Evolutionary conservation across 2,113 vertebrate genomes (phyloP), one percentile per base, ranked within the genome.

Genomic region (Eubucco bourcierii): DNA sequence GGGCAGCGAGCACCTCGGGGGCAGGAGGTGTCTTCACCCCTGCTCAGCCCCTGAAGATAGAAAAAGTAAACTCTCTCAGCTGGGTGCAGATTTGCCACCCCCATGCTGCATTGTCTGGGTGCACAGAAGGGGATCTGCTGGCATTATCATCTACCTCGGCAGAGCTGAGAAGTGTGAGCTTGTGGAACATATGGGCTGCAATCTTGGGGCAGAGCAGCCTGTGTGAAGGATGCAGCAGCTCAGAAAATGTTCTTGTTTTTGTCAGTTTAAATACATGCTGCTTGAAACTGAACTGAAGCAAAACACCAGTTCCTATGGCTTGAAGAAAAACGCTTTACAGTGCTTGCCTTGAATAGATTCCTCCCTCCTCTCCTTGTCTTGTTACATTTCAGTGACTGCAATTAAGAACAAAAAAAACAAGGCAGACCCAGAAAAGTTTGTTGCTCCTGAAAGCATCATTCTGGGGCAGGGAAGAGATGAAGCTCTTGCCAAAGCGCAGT

Each of bases 141-240:
- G 87, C 74, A 9, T 79, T 31, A 47, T 53, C 75, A 0, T 87
- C 87, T 80, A 65, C 88, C 76, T 82, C 81, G 86, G 90, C 81
- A 95, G 93, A 3, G 3, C 61, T 16, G 60, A 61, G 90, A 95
- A 80, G 96, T 95, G 97, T 96, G 97, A 97, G 87, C 21, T 68
- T 7, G 71, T 73, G 87, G 95, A 97, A 95, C 97, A 97, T 96
- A 97, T 97, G 97, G 95, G 87, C 91, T 97, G 96, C 92, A 93
- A 96, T 73, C 82, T 67, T 87, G 10, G 33, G 53, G 88, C 88
- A 56, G 75, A 31, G 59, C 11, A 82, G 85, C 71, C 90, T 71
- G 83, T 7, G 95, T 34, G 77, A 81, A 87, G 61, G 58, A 89
- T 74, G 94, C 78, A 29, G 84, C 81, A 82, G 94, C 89, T 94